These are phyloP conservation scores for Melopsittacus undulatus DNA, from an alignment of 2,797 vertebrate genomes.

Conservation along the genomic window DNA sequence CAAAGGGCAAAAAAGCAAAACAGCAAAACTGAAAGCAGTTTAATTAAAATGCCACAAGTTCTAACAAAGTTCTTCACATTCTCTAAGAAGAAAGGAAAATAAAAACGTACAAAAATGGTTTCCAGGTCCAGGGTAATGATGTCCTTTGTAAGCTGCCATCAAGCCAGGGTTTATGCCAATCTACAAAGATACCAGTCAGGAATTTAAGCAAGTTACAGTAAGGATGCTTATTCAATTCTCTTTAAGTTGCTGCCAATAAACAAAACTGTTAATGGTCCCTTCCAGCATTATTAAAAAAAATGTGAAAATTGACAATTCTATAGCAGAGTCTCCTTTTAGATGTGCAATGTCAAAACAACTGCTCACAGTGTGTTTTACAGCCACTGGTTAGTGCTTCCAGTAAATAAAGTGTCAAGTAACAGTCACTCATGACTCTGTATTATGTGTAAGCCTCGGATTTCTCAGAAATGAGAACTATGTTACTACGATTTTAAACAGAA, in stretches of 20 bases:
- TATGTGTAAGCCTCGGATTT: background rate
- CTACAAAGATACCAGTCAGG: constrained; percentile 73
- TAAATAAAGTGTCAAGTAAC: background rate
- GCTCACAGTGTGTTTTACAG: background rate
- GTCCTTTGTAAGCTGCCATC: constrained; percentile 96
- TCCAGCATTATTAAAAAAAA: background rate
- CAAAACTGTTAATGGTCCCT: background rate
- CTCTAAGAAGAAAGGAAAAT: background rate
- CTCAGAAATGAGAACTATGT: background rate
- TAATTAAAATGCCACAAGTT: background rate
- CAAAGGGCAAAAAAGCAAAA: background rate
- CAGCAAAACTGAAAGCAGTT: background rate
- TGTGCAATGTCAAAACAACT: background rate
- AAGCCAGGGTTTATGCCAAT: constrained; percentile 98
- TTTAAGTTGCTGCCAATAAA: background rate
- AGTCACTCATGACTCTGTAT: background rate
- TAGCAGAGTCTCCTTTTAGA: background rate
- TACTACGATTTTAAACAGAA: background rate
- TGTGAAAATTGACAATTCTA: background rate
- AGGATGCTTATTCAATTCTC: background rate
- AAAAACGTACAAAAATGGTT: constrained; percentile 96
- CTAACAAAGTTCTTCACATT: background rate
- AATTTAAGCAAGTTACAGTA: background rate
- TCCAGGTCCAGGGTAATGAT: constrained; percentile 96
- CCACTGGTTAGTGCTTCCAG: background rate